Conservation (phyloP, 2,888 invertebrate species). For the Tinea pellionella region DNA sequence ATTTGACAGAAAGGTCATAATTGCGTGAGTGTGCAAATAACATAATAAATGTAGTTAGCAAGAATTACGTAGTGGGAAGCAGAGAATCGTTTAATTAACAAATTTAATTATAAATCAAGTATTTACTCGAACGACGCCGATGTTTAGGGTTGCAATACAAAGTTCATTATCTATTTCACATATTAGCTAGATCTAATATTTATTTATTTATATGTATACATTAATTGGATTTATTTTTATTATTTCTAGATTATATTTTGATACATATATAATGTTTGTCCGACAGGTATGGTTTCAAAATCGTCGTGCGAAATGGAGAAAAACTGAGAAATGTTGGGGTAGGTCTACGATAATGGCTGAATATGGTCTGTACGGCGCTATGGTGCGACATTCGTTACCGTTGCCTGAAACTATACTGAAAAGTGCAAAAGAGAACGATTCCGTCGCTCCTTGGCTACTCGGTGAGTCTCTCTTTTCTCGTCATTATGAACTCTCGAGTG, state of each 20-base stretch:
- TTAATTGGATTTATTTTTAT: too few species aligned
- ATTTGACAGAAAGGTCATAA: too few species aligned
- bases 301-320: constrained; percentile 98
- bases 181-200: too few species aligned
- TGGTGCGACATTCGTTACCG: constrained; percentile 98
- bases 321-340: constrained; percentile 99
- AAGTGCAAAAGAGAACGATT: constrained; percentile 95
- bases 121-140: constrained; percentile 39
- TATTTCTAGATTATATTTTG: too few species aligned
- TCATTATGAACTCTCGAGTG: too few species aligned
- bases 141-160: constrained; percentile 20
- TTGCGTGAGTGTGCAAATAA: too few species aligned
- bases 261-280: not conserved
- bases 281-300: constrained; percentile 99
- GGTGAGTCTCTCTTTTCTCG: constrained; percentile 72
- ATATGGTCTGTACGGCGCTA: constrained; percentile 98
- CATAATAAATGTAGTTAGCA: too few species aligned
- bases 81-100: constrained; percentile 59
- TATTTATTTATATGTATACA: too few species aligned
- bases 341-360: constrained; percentile 99
- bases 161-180: not conserved
- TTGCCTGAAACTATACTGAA: constrained; percentile 98
- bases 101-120: constrained; percentile 72
- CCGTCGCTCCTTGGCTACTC: constrained; percentile 98
- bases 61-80: too few species aligned